Evolutionary conservation across 23 tunicate genomes (phyloP), one percentile per base, ranked within the genome.

Genomic region (Clavelina lepadiformis): DNA sequence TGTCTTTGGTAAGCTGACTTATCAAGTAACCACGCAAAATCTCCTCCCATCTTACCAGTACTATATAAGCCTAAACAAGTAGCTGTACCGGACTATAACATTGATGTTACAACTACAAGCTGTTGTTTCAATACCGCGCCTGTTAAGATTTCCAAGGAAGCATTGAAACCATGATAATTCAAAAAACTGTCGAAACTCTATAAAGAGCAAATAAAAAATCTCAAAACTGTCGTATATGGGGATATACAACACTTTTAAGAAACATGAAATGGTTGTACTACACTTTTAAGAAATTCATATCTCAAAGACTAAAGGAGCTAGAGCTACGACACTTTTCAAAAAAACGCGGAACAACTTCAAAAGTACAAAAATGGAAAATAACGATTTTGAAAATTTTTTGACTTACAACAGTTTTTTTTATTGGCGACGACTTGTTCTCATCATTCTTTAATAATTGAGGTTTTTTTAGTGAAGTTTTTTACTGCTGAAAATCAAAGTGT

Each of bases 271-370:
- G 15, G 49, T 41, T 41, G 49, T 41, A 41, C 49, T 41, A 41
- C 49, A 41, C 49, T 41, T 41, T 41, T 41, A 41, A 41, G 49
- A 41, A 41, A 41, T 41, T 41, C 49, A 41, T 41, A 41, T 41
- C 49, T 41, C 49, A 15, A 41, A 41, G 49, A 41, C 11, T 41
- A 41, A 41, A 41, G 49, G 13, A 41, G 49, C 49, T 41, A 41
- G 49, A 41, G 49, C 11, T 41, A 41, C 49, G 13, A 41, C 15
- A 41, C 49, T 41, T 41, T 41, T 41, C 15, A 15, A 8, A 15
- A 41, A 41, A 41, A 41, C 49, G 49, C 49, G 49, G 15, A 41
- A 41, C 49, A 41, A 41, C 11, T 41, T 41, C 15, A 41, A 41
- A 41, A 8, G 49, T 15, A 41, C 49, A 41, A 41, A 41, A 41